phyloP scores from a whole-genome alignment of 2,797 vertebrate genomes.

The Cephalopachus bancanus region DNA sequence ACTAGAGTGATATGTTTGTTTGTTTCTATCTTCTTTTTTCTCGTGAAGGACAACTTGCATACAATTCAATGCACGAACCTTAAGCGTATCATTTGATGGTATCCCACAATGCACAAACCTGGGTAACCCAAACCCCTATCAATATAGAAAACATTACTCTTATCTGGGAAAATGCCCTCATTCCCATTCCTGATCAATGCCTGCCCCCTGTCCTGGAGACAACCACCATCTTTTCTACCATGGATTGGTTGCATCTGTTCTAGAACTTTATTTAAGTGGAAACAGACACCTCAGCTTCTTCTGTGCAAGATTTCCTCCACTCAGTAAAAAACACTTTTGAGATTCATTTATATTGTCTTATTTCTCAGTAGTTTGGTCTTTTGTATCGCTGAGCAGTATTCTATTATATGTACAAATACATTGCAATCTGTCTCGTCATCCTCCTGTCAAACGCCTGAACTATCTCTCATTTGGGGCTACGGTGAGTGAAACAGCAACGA shows the following conservation, averaged over 20 bases:
- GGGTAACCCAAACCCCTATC: neutral
- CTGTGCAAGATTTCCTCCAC: neutral
- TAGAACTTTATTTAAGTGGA: neutral
- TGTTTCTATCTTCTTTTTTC: neutral
- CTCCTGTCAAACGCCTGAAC: neutral
- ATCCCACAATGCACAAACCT: neutral
- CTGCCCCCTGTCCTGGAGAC: neutral
- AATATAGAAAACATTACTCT: neutral
- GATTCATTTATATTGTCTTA: neutral
- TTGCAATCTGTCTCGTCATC: neutral
- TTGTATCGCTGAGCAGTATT: neutral
- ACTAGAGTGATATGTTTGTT: neutral
- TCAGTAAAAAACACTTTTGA: neutral
- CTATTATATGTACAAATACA: too few relatives aligned
- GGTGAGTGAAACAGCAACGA: neutral
- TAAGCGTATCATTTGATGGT: neutral
- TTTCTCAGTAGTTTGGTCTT: neutral
- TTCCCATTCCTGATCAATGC: too few relatives aligned
- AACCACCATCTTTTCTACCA: neutral
- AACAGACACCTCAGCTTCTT: neutral
- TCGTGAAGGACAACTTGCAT: neutral
- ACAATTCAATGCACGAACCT: neutral
- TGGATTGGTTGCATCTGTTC: neutral
- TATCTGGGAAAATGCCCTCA: neutral
- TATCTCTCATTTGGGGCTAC: neutral